Percentiles rank a stretch among this genome's conserved stretches.
phyloP scores from a whole-genome alignment of 2,888 invertebrate species.

The Dysmachus trigonus region DNA sequence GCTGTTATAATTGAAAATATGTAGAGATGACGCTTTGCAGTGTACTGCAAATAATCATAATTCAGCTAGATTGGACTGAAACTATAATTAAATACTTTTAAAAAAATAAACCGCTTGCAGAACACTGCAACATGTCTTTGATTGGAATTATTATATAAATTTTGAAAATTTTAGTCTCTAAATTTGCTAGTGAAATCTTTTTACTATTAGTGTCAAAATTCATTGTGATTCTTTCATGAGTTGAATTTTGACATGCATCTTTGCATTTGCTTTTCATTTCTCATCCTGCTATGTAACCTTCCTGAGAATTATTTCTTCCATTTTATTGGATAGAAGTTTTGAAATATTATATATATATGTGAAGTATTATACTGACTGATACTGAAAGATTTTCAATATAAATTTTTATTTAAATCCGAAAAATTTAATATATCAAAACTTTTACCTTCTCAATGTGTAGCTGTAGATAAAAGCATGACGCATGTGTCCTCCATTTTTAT shows the following conservation, averaged over 20 bases:
- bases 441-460: background rate
- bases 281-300: slow-evolving; percentile 1
- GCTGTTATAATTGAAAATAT: slow-evolving; percentile 1
- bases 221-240: background rate
- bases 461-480: slow-evolving; percentile 1
- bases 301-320: background rate
- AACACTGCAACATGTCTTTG: background rate
- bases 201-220: background rate
- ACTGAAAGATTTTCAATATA: background rate
- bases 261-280: slow-evolving; percentile 15
- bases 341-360: slow-evolving; percentile 8
- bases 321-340: background rate
- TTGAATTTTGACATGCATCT: slow-evolving; percentile 9
- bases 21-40: background rate
- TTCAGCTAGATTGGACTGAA: background rate
- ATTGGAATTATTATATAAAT: background rate
- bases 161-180: background rate
- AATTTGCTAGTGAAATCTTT: background rate
- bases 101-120: background rate
- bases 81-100: background rate
- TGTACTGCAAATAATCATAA: background rate
- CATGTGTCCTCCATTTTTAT: slow-evolving; percentile 27
- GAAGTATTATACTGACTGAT: too few relatives aligned
- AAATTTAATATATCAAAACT: background rate
- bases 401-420: background rate